Base-by-base conservation (phyloP, 2,888 invertebrate genomes). In the Drosophila macrospina region DNA sequence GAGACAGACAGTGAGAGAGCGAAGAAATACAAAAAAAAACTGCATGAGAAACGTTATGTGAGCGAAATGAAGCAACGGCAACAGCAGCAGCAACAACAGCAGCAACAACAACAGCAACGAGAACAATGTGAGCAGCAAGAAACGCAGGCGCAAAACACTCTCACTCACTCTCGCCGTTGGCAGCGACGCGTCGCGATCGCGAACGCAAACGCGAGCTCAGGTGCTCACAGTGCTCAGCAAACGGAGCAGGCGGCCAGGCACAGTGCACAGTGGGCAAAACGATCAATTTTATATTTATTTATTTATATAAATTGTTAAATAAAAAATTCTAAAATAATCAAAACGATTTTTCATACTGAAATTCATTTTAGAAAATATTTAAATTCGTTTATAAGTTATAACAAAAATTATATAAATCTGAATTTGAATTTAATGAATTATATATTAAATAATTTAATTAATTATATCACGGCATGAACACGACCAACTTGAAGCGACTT, bases 31-130 rank as follows among this genome's bases (percentile, higher is more conserved):
- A 47, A 51, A 60, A 52, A 57, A 70, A 84, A 90, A 89, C 80
- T 83, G 89, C 89, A 89, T 80, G 90, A 86, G 80, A 90, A 90
- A 86, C 87, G 90, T 89, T 90, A 89, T 89, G 85, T 85, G 85
- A 90, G 86, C 89, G 82, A 80, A 83, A 86, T 86, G 78, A 82
- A 75, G 56, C 74, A 63, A 32, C 42, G n/a, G n/a, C n/a, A n/a
- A n/a, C n/a, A n/a, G n/a, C n/a, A n/a, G n/a, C n/a, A 54, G 11
- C 37, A 63, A 16, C 48, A 51, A 5, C 57, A 16, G 30, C 60
- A 54, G n/a, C 26, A 45, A 13, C 32, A 48, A 26, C 60, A 57
- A n/a, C 34, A 69, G 44, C 41, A 37, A 16, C 50, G 37, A 28
- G 28, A 5, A 6, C 28, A 28, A 28, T 8, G 5, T 44, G 37